phyloP scores from a whole-genome alignment of 2,888 invertebrate species.

The Mactromeris polynyma region DNA sequence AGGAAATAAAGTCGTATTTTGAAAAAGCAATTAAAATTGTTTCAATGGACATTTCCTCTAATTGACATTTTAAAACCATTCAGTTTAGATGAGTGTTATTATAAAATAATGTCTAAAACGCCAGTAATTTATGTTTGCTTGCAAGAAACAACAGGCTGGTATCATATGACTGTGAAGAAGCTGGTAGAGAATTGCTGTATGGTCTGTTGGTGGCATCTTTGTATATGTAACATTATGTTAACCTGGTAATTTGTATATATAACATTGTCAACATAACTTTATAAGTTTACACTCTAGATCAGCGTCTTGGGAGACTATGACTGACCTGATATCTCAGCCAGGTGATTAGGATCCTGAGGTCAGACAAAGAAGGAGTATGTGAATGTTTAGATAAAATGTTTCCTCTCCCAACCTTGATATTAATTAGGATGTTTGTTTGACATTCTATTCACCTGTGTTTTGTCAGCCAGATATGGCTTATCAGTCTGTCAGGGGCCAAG shows the following conservation, averaged over 20 bases:
- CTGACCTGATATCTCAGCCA: not conserved
- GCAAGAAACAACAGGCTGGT: too few relatives aligned
- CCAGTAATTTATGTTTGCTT: too few relatives aligned
- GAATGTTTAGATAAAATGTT: conserved; percentile 8
- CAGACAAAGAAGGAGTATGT: not conserved
- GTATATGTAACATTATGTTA: conserved; percentile 4
- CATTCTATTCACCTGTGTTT: conserved; percentile 30
- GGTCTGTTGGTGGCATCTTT: not conserved
- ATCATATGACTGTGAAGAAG: too few relatives aligned
- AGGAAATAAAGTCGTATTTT: too few relatives aligned
- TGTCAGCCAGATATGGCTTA: conserved; percentile 42
- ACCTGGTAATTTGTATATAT: not conserved
- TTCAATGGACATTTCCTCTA: too few relatives aligned
- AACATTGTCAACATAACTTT: not conserved
- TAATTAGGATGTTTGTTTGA: conserved; percentile 17
- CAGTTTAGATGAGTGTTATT: too few relatives aligned
- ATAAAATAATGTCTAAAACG: too few relatives aligned
- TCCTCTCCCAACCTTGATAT: not conserved
- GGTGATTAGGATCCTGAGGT: not conserved
- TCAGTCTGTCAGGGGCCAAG: conserved; percentile 32
- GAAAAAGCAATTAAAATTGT: too few relatives aligned
- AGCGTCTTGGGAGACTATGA: not conserved
- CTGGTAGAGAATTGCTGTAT: not conserved
- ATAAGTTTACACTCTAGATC: not conserved
- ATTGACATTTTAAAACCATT: too few relatives aligned